Percentiles rank a stretch among this genome's conserved stretches.
These are phyloP conservation scores for Andrena trimmerana DNA, from an alignment of 2,888 invertebrate genomes.

Conservation along the genomic window DNA sequence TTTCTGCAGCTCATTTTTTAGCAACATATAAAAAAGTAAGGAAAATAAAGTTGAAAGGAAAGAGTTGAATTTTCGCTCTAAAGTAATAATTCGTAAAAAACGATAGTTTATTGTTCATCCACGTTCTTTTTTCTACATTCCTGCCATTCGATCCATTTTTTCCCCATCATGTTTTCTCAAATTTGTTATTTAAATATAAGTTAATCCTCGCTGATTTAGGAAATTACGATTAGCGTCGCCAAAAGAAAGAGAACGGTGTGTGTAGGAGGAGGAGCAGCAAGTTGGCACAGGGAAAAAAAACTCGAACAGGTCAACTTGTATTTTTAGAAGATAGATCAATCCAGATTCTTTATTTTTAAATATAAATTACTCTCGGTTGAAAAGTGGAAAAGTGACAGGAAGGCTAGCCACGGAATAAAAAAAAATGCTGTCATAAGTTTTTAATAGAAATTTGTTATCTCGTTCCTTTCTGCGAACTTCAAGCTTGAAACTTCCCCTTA, in stretches of 20 bases:
- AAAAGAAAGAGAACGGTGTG: not conserved
- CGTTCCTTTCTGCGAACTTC: not conserved
- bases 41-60: too few species aligned
- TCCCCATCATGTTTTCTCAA: too few species aligned
- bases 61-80: too few species aligned
- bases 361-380: not conserved
- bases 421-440: not conserved
- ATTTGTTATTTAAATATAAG: too few species aligned
- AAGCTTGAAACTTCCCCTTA: not conserved
- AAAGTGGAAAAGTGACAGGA: not conserved
- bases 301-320: constrained; percentile 51
- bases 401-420: not conserved
- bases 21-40: too few species aligned
- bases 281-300: constrained; percentile 55
- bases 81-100: too few species aligned
- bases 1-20: too few species aligned
- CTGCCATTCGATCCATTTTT: too few species aligned
- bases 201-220: not conserved
- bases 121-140: too few species aligned
- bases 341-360: constrained; percentile 45
- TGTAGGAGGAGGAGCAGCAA: not conserved
- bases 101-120: too few species aligned
- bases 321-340: constrained; percentile 63
- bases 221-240: constrained; percentile 7
- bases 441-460: not conserved